Conservation (phyloP, 1,140 invertebrate genomes). For the Zelostemma sp. region DNA sequence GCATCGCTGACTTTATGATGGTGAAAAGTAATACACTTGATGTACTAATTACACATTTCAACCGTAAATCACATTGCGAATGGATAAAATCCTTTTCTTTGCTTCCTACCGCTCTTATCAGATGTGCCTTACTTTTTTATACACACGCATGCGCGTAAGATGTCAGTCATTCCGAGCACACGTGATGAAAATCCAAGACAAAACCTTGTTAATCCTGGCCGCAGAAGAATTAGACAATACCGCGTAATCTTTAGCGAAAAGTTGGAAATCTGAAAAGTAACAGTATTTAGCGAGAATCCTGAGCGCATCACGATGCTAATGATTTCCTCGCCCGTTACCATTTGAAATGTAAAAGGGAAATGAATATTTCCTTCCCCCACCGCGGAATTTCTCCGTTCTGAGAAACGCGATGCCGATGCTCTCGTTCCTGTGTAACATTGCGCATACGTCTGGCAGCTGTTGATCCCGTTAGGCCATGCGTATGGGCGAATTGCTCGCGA, state of each 20-base stretch:
- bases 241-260: slow-evolving; percentile 34
- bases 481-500: slow-evolving; percentile 42
- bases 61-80: background rate
- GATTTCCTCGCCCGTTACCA: slow-evolving; percentile 47
- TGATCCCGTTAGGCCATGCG: slow-evolving; percentile 44
- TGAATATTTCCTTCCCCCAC: slow-evolving; percentile 49
- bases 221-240: slow-evolving; percentile 15
- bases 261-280: slow-evolving; percentile 26
- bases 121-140: slow-evolving; percentile 16
- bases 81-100: background rate
- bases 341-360: slow-evolving; percentile 48
- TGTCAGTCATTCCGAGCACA: background rate
- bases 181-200: background rate
- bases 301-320: slow-evolving; percentile 44
- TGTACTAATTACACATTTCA: slow-evolving; percentile 30
- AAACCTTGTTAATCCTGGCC: background rate
- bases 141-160: too few relatives aligned
- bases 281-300: slow-evolving; percentile 39
- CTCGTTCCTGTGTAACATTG: slow-evolving; percentile 42
- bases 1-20: slow-evolving; percentile 23
- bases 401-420: slow-evolving; percentile 40
- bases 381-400: slow-evolving; percentile 26
- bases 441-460: slow-evolving; percentile 45
- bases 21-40: slow-evolving; percentile 35
- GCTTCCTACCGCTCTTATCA: slow-evolving; percentile 10